These are phyloP conservation scores for Prionailurus bengalensis DNA, from an alignment of 2,113 vertebrate species.

Conservation along the genomic window DNA sequence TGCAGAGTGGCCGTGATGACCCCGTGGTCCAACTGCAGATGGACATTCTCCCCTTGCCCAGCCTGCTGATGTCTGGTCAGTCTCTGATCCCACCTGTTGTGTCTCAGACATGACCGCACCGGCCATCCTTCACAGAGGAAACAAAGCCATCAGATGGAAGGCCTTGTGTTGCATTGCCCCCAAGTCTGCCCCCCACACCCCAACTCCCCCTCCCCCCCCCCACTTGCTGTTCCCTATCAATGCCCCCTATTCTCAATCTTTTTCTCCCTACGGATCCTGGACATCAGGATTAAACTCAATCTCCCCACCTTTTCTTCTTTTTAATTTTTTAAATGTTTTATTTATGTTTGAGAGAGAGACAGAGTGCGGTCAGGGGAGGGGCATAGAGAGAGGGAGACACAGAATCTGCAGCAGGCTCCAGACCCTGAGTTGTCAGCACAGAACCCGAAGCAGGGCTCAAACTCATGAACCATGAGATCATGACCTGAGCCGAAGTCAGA, in stretches of 20 bases:
- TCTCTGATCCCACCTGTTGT: background rate
- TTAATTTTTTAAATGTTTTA: too few species aligned
- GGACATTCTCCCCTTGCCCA: background rate
- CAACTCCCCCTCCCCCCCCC: background rate
- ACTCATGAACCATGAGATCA: too few species aligned
- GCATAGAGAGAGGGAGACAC: too few species aligned
- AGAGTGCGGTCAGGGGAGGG: too few species aligned
- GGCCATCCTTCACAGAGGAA: background rate
- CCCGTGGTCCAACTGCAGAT: fast-evolving
- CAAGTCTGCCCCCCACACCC: background rate
- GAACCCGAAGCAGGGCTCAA: too few species aligned
- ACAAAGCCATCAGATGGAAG: background rate
- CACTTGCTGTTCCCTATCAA: background rate
- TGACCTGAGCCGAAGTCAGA: too few species aligned
- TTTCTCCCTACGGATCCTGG: background rate
- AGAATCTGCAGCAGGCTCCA: too few species aligned
- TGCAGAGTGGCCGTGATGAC: background rate
- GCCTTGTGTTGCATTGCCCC: too few species aligned
- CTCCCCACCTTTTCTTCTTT: background rate
- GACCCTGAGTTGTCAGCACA: too few species aligned
- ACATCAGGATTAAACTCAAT: background rate
- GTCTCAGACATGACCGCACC: background rate
- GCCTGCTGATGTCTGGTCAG: background rate
- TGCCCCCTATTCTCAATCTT: background rate
- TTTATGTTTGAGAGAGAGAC: too few species aligned